Evolutionary conservation across 2,113 vertebrate species (phyloP).

Genomic region (Plecotus auritus): DNA sequence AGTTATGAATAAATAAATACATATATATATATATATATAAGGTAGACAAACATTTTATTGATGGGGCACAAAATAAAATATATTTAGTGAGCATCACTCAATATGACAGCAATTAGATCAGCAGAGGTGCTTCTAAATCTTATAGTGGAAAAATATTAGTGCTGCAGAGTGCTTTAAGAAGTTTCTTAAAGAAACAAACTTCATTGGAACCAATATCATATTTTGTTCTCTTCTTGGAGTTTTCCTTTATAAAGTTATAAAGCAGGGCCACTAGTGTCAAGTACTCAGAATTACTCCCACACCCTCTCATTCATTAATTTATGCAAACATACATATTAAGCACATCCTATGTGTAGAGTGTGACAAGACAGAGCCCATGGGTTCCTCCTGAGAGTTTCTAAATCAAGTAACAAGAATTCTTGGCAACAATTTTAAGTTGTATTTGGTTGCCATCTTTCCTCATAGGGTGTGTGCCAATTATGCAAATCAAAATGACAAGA

Average conservation of each 20-base stretch:
- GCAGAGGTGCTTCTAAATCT: background rate
- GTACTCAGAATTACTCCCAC: background rate
- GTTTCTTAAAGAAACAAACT: background rate
- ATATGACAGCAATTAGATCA: background rate
- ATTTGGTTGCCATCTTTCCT: background rate
- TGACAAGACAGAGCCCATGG: background rate
- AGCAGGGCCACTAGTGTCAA: background rate
- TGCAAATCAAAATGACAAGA: constrained; percentile 39
- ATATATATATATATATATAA: background rate
- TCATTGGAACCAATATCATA: background rate
- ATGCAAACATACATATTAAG: constrained; percentile 8
- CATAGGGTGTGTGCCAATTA: background rate
- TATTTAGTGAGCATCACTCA: background rate
- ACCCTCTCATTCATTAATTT: background rate
- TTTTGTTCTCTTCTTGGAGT: background rate
- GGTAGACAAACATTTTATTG: background rate
- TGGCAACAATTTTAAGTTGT: background rate
- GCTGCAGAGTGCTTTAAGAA: background rate
- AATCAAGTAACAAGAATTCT: background rate
- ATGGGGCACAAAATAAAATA: background rate
- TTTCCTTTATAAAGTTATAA: background rate
- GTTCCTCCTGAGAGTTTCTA: background rate
- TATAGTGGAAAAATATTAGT: background rate
- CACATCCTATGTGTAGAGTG: background rate
- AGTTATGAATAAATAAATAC: background rate